Evolutionary conservation across 2,888 invertebrate genomes (phyloP), one percentile per base, ranked within the genome.

Genomic region (Globia sparganii): DNA sequence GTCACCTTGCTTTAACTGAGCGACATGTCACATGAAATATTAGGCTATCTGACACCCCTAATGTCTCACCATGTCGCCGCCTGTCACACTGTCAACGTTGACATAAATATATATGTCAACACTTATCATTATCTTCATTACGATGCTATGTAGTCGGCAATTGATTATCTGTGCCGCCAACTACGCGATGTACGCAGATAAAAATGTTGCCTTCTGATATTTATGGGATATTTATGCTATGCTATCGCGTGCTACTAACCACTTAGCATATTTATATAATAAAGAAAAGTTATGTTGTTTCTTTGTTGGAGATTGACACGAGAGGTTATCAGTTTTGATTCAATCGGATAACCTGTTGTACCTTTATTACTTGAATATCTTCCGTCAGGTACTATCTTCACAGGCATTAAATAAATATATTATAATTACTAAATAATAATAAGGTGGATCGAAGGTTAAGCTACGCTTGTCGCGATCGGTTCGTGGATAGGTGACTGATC

Each of bases 31-130:
- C 34, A 58, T 53, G 46, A 43, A 76, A 64, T 77, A 73, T 84
- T 80, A 72, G 64, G 61, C 43, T 58, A 72, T 67, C 64, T 58
- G 87, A 75, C 83, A 86, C 62, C 86, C 86, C 86, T 87, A 81
- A 66, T 66, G 34, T 79, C 11, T 62, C 76, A 66, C 61, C 64
- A 79, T 61, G 65, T 82, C 75, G 73, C 74, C 77, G 83, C 77
- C 70, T 83, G 83, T 78, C 82, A 77, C 61, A 69, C 72, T 80
- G 85, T 86, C 89, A 78, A 72, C 75, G 75, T 56, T 84, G 86
- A 87, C 83, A 88, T 85, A 85, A 81, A 85, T 85, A 84, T 81
- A 83, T 84, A 83, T 86, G 87, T 86, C 86, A 86, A 71, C 78
- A 79, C 83, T 77, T 83, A 82, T 87, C 84, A 86, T 81, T 83